Conservation (phyloP, 1,140 invertebrate species). For the Saccostrea glomerata region DNA sequence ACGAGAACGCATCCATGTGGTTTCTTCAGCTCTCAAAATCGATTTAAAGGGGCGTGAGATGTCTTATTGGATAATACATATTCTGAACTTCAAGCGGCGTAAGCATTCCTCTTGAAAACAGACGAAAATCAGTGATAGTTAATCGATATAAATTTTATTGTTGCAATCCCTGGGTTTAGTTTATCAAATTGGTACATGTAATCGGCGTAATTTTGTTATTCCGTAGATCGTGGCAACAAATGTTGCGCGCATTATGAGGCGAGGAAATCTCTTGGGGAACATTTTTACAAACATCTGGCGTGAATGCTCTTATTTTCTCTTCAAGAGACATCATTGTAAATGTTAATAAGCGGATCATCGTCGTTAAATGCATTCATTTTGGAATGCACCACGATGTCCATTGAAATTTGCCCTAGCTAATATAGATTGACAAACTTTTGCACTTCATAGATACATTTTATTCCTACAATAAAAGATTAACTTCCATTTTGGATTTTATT, state of each 20-base stretch:
- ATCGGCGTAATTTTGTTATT: conserved; percentile 27
- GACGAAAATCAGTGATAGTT: conserved; percentile 32
- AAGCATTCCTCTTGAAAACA: conserved; percentile 10
- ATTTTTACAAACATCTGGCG: conserved; percentile 24
- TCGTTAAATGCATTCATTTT: background rate
- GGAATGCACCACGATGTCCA: background rate
- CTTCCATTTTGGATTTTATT: too few relatives aligned
- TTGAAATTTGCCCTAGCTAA: background rate
- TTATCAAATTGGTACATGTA: conserved; percentile 26
- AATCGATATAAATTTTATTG: conserved; percentile 37
- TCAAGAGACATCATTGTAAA: conserved; percentile 18
- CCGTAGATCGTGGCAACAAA: background rate
- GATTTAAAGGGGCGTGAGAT: conserved; percentile 20
- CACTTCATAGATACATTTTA: too few relatives aligned
- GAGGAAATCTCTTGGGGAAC: background rate
- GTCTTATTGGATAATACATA: conserved; percentile 31
- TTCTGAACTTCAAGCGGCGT: background rate
- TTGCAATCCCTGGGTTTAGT: conserved; percentile 5
- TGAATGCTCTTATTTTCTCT: conserved; percentile 24
- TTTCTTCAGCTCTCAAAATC: background rate
- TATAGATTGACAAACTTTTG: too few relatives aligned
- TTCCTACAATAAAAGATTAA: too few relatives aligned
- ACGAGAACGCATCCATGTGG: conserved; percentile 23
- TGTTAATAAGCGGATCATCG: background rate
- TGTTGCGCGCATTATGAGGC: background rate